Percentiles rank a stretch among this genome's conserved stretches.
Conservation (phyloP, 2,888 invertebrate genomes). For the Onchidella celtica region DNA sequence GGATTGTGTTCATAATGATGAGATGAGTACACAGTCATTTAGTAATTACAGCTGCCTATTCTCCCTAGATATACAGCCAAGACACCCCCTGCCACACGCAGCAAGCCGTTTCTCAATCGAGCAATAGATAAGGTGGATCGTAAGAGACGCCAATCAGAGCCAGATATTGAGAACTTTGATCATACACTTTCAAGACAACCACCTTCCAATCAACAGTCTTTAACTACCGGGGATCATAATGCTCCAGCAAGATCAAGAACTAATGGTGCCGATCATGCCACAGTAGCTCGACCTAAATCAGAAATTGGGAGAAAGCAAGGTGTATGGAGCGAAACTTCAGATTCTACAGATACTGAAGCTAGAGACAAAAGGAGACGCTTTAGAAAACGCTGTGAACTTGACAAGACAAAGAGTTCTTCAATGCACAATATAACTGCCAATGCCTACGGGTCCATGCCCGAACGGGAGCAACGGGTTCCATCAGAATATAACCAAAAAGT, state of each 20-base stretch:
- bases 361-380: slow-evolving; percentile 61
- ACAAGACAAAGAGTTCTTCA: slow-evolving; percentile 71
- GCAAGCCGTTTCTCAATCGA: neutral
- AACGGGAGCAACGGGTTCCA: too few relatives aligned
- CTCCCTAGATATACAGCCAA: neutral
- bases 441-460: too few relatives aligned
- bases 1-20: too few relatives aligned
- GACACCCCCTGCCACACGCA: too few relatives aligned
- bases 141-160: neutral
- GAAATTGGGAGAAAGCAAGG: slow-evolving; percentile 2
- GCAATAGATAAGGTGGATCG: too few relatives aligned
- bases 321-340: slow-evolving; percentile 64
- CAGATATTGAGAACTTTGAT: neutral
- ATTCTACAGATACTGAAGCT: slow-evolving; percentile 72
- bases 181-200: neutral
- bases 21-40: too few relatives aligned
- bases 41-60: too few relatives aligned
- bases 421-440: slow-evolving; percentile 58
- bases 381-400: slow-evolving; percentile 66
- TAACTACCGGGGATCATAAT: too few relatives aligned
- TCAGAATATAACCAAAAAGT: neutral
- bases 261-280: too few relatives aligned
- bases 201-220: neutral
- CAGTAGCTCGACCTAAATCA: slow-evolving; percentile 22
- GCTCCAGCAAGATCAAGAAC: too few relatives aligned